These are phyloP conservation scores for Lophius americanus DNA, from an alignment of 2,797 vertebrate genomes.

Conservation along the genomic window DNA sequence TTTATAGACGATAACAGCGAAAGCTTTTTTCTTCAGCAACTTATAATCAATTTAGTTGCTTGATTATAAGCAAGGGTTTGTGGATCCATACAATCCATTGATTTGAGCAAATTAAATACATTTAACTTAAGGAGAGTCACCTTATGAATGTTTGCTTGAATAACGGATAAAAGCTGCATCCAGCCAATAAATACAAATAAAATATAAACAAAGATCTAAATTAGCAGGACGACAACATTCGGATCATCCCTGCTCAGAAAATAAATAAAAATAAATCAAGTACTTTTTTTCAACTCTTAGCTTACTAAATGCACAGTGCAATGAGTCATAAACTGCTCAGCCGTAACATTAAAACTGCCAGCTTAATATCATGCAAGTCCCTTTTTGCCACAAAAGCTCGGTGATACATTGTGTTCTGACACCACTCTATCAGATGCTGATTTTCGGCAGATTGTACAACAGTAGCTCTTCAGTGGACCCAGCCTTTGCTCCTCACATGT, in stretches of 20 bases:
- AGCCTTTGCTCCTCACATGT: too few species aligned
- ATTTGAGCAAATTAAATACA: neutral
- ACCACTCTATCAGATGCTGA: too few species aligned
- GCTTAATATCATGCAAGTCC: too few species aligned
- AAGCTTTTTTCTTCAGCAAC: neutral
- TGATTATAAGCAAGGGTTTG: too few species aligned
- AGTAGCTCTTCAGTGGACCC: too few species aligned
- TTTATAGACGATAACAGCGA: slow-evolving; percentile 22
- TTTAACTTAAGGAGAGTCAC: neutral
- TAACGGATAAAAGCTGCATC: neutral
- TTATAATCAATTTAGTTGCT: too few species aligned
- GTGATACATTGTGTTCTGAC: too few species aligned
- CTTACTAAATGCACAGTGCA: slow-evolving; percentile 33
- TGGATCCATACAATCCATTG: neutral
- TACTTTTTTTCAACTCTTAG: slow-evolving; percentile 70
- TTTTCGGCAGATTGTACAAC: too few species aligned
- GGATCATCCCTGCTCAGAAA: slow-evolving; percentile 32
- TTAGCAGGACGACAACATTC: slow-evolving; percentile 31
- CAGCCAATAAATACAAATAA: neutral
- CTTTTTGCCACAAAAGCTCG: too few species aligned
- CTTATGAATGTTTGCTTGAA: neutral
- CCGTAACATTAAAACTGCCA: neutral
- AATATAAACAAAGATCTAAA: slow-evolving; percentile 9
- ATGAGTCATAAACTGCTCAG: slow-evolving; percentile 22
- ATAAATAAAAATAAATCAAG: slow-evolving; percentile 62